Conservation (phyloP, 2,888 invertebrate genomes). For the Nasonovia ribisnigri region DNA sequence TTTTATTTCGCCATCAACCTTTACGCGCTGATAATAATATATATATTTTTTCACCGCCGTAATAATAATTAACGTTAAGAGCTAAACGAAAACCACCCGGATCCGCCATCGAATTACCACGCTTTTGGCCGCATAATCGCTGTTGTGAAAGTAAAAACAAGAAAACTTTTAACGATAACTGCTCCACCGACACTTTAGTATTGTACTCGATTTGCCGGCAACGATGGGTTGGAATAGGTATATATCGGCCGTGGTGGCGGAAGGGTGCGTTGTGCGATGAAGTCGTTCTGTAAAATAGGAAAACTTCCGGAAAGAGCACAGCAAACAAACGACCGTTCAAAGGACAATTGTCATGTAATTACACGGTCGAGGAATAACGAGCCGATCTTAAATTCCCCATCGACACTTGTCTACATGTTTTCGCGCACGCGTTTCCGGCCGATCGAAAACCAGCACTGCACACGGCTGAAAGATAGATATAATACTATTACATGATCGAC, state of each 20-base stretch:
- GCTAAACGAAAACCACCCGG: neutral
- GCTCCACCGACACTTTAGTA: slow-evolving; percentile 39
- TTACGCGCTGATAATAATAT: neutral
- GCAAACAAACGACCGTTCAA: slow-evolving; percentile 44
- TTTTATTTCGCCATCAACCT: neutral
- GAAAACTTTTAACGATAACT: slow-evolving; percentile 64
- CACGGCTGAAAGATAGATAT: neutral
- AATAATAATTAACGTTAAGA: slow-evolving; percentile 47
- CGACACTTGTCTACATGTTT: slow-evolving; percentile 42
- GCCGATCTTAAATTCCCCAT: slow-evolving; percentile 33
- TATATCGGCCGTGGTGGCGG: neutral
- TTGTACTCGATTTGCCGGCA: slow-evolving; percentile 36
- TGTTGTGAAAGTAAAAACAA: slow-evolving; percentile 54
- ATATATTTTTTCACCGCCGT: neutral
- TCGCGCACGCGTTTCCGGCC: neutral
- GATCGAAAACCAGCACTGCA: neutral
- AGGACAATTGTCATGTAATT: slow-evolving; percentile 57
- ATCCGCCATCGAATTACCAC: slow-evolving; percentile 10
- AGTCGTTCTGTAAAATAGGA: slow-evolving; percentile 30
- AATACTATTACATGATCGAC: neutral
- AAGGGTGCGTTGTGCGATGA: neutral
- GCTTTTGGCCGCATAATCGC: slow-evolving; percentile 41
- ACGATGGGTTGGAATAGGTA: slow-evolving; percentile 7
- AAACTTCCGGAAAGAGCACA: slow-evolving; percentile 37
- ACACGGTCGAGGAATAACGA: slow-evolving; percentile 31